A percentile compares a stretch with the other conserved stretches of the same genome.
These are phyloP conservation scores for Bombyx mori DNA, from an alignment of 1,140 invertebrate genomes.

Conservation along the genomic window DNA sequence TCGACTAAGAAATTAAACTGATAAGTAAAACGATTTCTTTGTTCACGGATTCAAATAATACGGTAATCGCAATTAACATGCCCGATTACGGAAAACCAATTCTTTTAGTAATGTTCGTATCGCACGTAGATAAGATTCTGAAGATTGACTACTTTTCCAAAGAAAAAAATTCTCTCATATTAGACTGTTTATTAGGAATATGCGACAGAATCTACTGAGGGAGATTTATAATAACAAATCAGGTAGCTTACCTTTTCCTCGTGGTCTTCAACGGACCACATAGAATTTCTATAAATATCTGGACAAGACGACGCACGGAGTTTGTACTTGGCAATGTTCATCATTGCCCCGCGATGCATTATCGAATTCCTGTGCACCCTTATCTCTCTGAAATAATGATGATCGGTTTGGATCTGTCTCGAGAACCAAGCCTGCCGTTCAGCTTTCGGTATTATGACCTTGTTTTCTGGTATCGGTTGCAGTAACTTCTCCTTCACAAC, in stretches of 20 bases:
- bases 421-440: slow-evolving; percentile 68
- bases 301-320: slow-evolving; percentile 90
- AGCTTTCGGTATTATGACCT: slow-evolving; percentile 31
- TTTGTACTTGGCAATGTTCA: slow-evolving; percentile 86
- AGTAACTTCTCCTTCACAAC: slow-evolving; percentile 45
- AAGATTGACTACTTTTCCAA: too few species aligned
- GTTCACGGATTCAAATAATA: too few species aligned
- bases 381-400: slow-evolving; percentile 82
- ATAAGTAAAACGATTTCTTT: too few species aligned
- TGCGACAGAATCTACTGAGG: too few species aligned
- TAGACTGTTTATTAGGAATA: too few species aligned
- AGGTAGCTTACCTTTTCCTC: slow-evolving; percentile 73
- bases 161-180: too few species aligned
- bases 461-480: slow-evolving; percentile 58
- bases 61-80: too few species aligned
- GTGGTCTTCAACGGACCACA: slow-evolving; percentile 85
- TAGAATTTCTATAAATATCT: slow-evolving; percentile 91
- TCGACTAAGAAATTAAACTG: too few species aligned
- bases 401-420: slow-evolving; percentile 72
- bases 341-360: slow-evolving; percentile 87
- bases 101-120: too few species aligned
- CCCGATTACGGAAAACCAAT: too few species aligned
- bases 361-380: slow-evolving; percentile 85
- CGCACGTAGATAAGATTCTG: too few species aligned
- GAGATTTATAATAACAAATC: too few species aligned